phyloP scores from a whole-genome alignment of 2,113 vertebrate species.

The Pardalotus punctatus region DNA sequence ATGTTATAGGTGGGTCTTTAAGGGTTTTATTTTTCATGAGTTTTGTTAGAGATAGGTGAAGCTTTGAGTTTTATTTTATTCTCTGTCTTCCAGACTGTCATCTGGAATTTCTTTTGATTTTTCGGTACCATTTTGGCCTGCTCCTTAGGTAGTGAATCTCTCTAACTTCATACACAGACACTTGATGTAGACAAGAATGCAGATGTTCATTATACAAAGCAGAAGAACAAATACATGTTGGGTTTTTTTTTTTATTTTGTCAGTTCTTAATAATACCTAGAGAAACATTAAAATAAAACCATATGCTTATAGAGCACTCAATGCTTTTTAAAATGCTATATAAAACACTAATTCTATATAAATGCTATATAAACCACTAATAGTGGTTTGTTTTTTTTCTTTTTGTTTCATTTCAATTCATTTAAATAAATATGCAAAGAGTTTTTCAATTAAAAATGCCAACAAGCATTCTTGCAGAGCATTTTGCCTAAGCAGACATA shows the following conservation, averaged over 20 bases:
- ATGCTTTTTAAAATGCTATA: not conserved
- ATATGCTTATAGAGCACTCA: not conserved
- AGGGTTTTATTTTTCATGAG: not conserved
- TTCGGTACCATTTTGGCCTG: not conserved
- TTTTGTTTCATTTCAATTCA: no score
- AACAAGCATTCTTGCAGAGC: not conserved
- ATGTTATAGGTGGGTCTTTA: not conserved
- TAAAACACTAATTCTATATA: not conserved
- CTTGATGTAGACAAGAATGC: not conserved
- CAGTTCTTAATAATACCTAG: not conserved
- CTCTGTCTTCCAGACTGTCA: not conserved
- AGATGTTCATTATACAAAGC: not conserved
- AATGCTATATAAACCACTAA: no score
- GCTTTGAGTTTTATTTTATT: not conserved
- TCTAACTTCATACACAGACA: not conserved
- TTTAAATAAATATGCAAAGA: not conserved
- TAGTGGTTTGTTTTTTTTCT: no score
- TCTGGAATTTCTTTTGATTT: not conserved
- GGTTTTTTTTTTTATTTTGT: not conserved
- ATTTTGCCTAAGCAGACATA: fast-evolving
- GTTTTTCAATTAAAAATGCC: not conserved
- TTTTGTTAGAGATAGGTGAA: not conserved
- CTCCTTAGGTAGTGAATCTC: not conserved
- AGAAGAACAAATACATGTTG: not conserved
- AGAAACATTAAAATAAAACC: slow-evolving; percentile 9